Evolutionary conservation across 1,140 invertebrate species (phyloP), one percentile per base, ranked within the genome.

Genomic region (Neodiprion fabricii): DNA sequence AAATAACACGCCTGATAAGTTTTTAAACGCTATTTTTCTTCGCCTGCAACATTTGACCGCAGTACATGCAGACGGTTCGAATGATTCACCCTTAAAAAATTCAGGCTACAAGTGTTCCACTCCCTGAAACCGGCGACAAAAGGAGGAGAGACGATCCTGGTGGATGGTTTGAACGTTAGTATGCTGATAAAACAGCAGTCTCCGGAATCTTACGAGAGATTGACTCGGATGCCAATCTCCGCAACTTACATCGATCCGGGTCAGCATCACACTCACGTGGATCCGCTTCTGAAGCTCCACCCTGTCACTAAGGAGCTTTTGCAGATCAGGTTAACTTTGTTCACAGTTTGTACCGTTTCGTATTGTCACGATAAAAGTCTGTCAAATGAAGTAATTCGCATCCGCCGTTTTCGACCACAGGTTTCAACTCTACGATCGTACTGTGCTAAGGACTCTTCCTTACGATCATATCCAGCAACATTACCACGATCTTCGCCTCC

Each of bases 341-440:
- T 21, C 17, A 21, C 17, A 21, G 17, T 21, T 21, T 21, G 17
- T 21, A 21, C 17, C 17, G 17, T 21, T n/a, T n/a, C 10, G n/a
- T 53, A 11, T 71, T 21, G 17, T 40, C 21, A 23, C 9, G 70
- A 53, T 53, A 21, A 21, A 21, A 21, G 17, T 21, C 1, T 21
- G 17, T 21, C 17, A 21, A 21, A 21, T 21, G 17, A 21, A 21
- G 17, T 21, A 21, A 21, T 21, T 21, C 17, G n/a, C 50, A 53
- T n/a, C 50, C 1, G 17, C 17, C 17, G 17, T 21, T 21, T 21
- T 21, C 17, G 17, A 21, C 17, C 17, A 53, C 74, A 91, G 91
- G 73, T 92, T 91, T 78, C 95, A 95, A 82, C 87, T 92, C 4
- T 93, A 93, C 79, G 93, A 95, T 85, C 90, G 93, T 11, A 89